Percentiles rank a stretch among this genome's conserved stretches.
Conservation (phyloP, 2,888 invertebrate species). For the Melinaea marsaeus region DNA sequence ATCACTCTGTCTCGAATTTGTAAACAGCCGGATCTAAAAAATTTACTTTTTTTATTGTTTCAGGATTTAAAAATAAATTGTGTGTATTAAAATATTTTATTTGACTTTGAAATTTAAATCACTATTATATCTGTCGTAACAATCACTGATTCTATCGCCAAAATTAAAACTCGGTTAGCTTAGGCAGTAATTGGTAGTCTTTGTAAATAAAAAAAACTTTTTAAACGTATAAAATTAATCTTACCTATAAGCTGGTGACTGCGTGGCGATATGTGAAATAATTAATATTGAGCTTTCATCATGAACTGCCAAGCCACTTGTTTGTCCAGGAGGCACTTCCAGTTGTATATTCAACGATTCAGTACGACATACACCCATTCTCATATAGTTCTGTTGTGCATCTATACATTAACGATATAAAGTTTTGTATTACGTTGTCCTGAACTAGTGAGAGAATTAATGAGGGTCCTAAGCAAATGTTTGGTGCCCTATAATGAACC, state of each 20-base stretch:
- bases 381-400: slow-evolving; percentile 67
- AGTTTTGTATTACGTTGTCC: slow-evolving; percentile 7
- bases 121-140: too few relatives aligned
- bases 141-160: too few relatives aligned
- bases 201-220: too few relatives aligned
- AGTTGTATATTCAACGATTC: slow-evolving; percentile 67
- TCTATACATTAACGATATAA: slow-evolving; percentile 36
- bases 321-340: slow-evolving; percentile 69
- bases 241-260: slow-evolving; percentile 71
- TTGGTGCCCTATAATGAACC: slow-evolving; percentile 1
- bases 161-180: too few relatives aligned
- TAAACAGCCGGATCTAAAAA: slow-evolving; percentile 81
- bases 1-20: slow-evolving; percentile 90
- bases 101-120: too few relatives aligned
- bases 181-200: too few relatives aligned
- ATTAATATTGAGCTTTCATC: slow-evolving; percentile 62
- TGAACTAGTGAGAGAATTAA: slow-evolving; percentile 10
- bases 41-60: too few relatives aligned
- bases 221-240: slow-evolving; percentile 3
- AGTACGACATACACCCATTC: slow-evolving; percentile 67
- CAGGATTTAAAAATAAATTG: too few relatives aligned
- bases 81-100: too few relatives aligned
- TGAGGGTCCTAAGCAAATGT: slow-evolving; percentile 33
- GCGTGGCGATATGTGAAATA: slow-evolving; percentile 64
- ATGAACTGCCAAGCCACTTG: slow-evolving; percentile 64